Conservation (phyloP, 2,888 invertebrate genomes). For the Platycheirus rosarum region DNA sequence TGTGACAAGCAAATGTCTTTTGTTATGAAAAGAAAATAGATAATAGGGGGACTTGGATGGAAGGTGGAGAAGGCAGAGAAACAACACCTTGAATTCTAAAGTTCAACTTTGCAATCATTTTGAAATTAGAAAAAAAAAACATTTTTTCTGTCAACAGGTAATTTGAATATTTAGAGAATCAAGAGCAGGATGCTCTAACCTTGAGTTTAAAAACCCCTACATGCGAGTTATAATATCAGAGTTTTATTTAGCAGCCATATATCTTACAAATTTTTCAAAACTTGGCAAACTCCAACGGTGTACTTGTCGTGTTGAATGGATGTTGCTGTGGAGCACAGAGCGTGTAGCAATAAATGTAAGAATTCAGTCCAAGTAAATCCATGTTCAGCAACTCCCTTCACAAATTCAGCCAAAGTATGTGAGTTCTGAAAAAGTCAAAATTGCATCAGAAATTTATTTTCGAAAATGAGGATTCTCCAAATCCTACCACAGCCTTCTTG, state of each 20-base stretch:
- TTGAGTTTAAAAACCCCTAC: not conserved
- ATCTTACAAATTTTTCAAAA: slow-evolving; percentile 48
- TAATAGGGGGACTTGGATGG: too few species aligned
- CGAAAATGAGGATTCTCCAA: not conserved
- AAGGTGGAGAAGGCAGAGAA: too few species aligned
- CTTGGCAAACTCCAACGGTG: slow-evolving; percentile 51
- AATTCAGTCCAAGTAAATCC: slow-evolving; percentile 66
- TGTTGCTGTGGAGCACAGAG: slow-evolving; percentile 52
- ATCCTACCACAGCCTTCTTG: slow-evolving; percentile 52
- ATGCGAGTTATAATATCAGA: not conserved
- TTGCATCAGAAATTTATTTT: too few species aligned
- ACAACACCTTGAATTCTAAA: too few species aligned
- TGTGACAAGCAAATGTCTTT: too few species aligned
- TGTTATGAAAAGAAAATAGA: too few species aligned
- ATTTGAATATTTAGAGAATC: too few species aligned
- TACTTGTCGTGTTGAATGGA: slow-evolving; percentile 61
- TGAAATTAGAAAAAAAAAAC: too few species aligned
- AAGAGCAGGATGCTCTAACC: too few species aligned
- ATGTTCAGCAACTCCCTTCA: slow-evolving; percentile 42
- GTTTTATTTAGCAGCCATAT: slow-evolving; percentile 6
- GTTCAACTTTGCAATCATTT: too few species aligned
- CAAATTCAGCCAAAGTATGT: slow-evolving; percentile 57
- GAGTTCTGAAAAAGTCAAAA: slow-evolving; percentile 51
- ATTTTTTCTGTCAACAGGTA: too few species aligned
- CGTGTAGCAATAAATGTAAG: slow-evolving; percentile 52